phyloP scores from a whole-genome alignment of 2,797 vertebrate genomes.

The Pangasius macronema region DNA sequence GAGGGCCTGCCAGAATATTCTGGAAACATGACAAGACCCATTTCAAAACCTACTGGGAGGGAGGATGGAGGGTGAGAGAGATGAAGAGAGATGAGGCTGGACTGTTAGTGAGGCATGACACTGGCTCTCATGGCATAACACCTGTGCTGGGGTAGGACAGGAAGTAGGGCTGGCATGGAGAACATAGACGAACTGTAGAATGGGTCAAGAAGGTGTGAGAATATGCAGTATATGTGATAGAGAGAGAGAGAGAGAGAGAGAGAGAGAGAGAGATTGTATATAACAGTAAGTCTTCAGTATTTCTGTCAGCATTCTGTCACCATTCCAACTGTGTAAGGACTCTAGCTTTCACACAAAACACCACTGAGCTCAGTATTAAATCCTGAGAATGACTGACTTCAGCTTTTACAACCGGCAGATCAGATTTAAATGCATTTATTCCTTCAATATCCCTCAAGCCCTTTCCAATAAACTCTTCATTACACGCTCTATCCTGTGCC shows the following conservation, averaged over 20 bases:
- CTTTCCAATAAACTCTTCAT: conserved; percentile 50
- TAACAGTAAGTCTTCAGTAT: not conserved
- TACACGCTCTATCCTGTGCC: conserved; percentile 27
- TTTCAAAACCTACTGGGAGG: not conserved
- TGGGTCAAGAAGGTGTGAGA: conserved; percentile 16
- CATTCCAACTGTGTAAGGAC: not conserved
- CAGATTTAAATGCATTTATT: conserved; percentile 71
- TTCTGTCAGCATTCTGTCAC: not conserved
- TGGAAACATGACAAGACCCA: conserved; percentile 23
- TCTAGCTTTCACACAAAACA: not conserved
- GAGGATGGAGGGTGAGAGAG: not conserved
- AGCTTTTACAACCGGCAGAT: conserved; percentile 55
- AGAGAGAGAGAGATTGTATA: not conserved
- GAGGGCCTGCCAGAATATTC: conserved; percentile 35
- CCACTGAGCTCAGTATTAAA: conserved; percentile 8
- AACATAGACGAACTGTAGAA: conserved; percentile 10
- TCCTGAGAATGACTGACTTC: conserved; percentile 1
- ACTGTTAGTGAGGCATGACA: not conserved
- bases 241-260: not conserved
- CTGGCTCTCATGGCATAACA: conserved; percentile 25
- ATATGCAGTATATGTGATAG: too few species aligned
- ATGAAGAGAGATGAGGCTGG: not conserved
- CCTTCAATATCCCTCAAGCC: conserved; percentile 65
- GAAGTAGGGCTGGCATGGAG: conserved; percentile 43
- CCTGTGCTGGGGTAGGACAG: conserved; percentile 42